Percentiles rank a stretch among this genome's conserved stretches.
phyloP scores from a whole-genome alignment of 2,888 invertebrate genomes.

The Synanthedon vespiformis region DNA sequence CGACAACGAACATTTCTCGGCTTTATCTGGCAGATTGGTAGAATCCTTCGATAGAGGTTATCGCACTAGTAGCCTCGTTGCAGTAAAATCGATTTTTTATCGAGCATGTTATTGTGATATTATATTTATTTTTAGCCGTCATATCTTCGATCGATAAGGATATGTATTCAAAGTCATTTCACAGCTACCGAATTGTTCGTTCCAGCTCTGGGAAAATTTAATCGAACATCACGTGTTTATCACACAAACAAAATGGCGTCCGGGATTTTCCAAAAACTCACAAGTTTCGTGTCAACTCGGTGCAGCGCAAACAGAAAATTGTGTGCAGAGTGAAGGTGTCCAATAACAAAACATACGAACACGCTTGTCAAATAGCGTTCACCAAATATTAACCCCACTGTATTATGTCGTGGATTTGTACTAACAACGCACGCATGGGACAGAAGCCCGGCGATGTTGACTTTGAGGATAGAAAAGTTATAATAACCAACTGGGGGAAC shows the following conservation, averaged over 20 bases:
- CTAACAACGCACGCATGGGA: conserved; percentile 35
- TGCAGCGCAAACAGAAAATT: conserved; percentile 49
- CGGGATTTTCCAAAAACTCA: conserved; percentile 35
- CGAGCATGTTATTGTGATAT: conserved; percentile 31
- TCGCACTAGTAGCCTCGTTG: conserved; percentile 46
- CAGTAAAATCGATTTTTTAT: conserved; percentile 47
- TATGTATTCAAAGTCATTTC: conserved; percentile 5
- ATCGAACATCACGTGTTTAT: conserved; percentile 26
- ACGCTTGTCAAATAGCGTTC: conserved; percentile 61
- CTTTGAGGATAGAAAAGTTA: conserved; percentile 43
- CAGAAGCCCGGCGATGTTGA: conserved; percentile 49
- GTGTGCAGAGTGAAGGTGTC: conserved; percentile 58
- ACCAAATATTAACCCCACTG: conserved; percentile 58
- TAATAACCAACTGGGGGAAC: conserved; percentile 22
- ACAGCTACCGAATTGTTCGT: not conserved
- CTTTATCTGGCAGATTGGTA: conserved; percentile 50
- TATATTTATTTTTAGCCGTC: conserved; percentile 40
- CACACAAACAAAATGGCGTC: conserved; percentile 21
- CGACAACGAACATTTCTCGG: conserved; percentile 28
- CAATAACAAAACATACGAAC: conserved; percentile 63
- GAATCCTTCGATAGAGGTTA: conserved; percentile 43
- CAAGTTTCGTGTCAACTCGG: conserved; percentile 40
- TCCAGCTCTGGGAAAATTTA: not conserved
- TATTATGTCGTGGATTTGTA: conserved; percentile 58
- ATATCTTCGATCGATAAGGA: conserved; percentile 40